Base-by-base conservation (phyloP, 2,797 vertebrate species). In the Tangara arthus region DNA sequence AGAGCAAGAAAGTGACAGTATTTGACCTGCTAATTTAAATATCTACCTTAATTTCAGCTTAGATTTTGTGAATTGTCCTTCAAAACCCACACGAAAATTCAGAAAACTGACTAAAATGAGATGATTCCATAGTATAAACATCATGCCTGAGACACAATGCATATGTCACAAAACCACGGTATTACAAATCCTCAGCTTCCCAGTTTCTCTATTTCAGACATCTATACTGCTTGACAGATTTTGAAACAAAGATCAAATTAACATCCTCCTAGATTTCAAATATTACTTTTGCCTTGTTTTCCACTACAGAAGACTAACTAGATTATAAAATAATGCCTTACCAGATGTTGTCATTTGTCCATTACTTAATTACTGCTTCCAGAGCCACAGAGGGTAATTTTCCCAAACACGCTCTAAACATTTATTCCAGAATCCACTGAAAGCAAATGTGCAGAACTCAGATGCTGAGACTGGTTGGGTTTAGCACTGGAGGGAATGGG, bases 241-340 rank as follows among this genome's bases (percentile, higher is more conserved):
- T 75, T 63, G 53, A 83, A 92, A 27, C 41, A 71, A 80, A 93
- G 12, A 87, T 72, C 72, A 91, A 91, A 92, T 92, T 89, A 95
- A 85, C 65, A 75, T 57, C 68, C 42, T 80, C 50, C 42, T 26
- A 65, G 30, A 50, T 61, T 73, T 61, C 65, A 81, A 64, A 76
- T 68, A 85, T 22, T 68, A 79, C 53, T 92, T 91, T 75, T 88
- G 46, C 53, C 37, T 81, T 80, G 57, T 82, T 82, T 80, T 82
- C 61, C 34, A 68, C 53, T 49, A 75, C 1, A 0, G 44, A 91
- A 87, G 57, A 44, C 72, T 85, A 91, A 82, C 56, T 69, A 65
- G 72, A 89, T 94, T 81, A 93, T n/a, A 82, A 92, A 89, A 81
- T 85, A 94, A 87, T 57, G 69, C 57, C 94, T 95, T 93, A 92